These are phyloP conservation scores for Drosophila yooni DNA, from an alignment of 2,888 invertebrate species.

Conservation along the genomic window DNA sequence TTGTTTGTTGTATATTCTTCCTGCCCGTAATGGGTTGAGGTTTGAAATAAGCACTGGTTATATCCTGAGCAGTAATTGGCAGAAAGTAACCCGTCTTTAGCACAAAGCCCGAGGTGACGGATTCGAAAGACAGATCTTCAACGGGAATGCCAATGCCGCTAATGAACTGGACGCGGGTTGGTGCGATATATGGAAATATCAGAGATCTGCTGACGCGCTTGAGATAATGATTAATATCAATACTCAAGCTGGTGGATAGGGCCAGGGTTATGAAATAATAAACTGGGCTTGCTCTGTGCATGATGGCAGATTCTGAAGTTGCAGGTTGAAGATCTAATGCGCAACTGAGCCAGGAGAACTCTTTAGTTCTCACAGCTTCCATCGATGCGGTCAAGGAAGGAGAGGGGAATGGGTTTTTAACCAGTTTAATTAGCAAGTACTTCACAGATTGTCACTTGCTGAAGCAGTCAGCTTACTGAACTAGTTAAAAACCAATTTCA, in stretches of 20 bases:
- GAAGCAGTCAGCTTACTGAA: slow-evolving; percentile 16
- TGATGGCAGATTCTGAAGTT: slow-evolving; percentile 19
- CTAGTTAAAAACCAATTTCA: slow-evolving; percentile 55
- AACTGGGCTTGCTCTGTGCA: slow-evolving; percentile 17
- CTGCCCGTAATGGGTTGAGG: slow-evolving; percentile 75
- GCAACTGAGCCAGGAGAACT: slow-evolving; percentile 43
- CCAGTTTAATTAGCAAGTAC: slow-evolving; percentile 65
- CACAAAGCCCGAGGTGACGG: slow-evolving; percentile 83
- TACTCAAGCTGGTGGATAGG: slow-evolving; percentile 6
- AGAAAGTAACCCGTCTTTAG: slow-evolving; percentile 83
- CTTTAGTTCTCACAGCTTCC: neutral
- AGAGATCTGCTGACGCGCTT: slow-evolving; percentile 61
- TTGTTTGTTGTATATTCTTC: neutral
- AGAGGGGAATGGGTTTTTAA: neutral
- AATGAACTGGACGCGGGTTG: slow-evolving; percentile 84
- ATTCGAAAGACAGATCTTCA: slow-evolving; percentile 77
- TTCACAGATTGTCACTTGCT: slow-evolving; percentile 41
- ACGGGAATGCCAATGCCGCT: slow-evolving; percentile 84
- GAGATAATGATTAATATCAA: slow-evolving; percentile 21
- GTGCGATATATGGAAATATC: slow-evolving; percentile 82
- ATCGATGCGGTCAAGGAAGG: slow-evolving; percentile 21
- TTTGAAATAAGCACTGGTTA: slow-evolving; percentile 75
- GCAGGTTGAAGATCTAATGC: slow-evolving; percentile 21
- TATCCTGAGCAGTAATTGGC: slow-evolving; percentile 75
- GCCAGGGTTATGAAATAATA: neutral